Base-by-base conservation (phyloP, 2,888 invertebrate genomes). In the Cephus spinipes region DNA sequence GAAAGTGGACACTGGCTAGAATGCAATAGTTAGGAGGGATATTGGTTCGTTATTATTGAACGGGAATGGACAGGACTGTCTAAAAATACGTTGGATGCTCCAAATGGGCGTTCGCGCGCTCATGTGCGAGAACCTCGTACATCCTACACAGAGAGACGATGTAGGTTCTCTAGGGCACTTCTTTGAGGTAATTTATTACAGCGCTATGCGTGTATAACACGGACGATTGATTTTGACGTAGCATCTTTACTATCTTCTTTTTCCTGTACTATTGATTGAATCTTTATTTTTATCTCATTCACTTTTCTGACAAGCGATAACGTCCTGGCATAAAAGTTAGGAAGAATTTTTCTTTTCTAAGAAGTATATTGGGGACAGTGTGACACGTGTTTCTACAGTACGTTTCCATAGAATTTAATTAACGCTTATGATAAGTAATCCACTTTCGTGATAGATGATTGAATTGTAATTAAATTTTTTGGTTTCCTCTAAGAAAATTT, bases 41-140 rank as follows among this genome's bases (percentile, higher is more conserved):
- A 55, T 55, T 55, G 55, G 55, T 55, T 55, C 23, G 23, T 55
- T 55, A 55, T 55, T 36, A 75, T 69, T 34, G 69, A 71, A 76
- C 76, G 73, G 68, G 35, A 69, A 73, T 79, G 31, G 69, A 1
- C 30, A 12, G 69, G 55, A 30, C 68, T 83, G 81, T 87, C 87
- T 87, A 87, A 87, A 87, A 87, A 87, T 87, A 87, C 81, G 81
- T 83, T 79, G 80, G 77, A 82, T 86, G 89, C 86, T 90, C 88
- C 82, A 88, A 87, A 90, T 89, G 87, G 84, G 84, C 87, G 86
- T 80, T 85, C 87, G 84, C 85, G 87, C 87, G 87, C 83, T 89
- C 89, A 89, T 87, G 86, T 85, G 86, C 89, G 84, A 87, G 84
- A 83, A 84, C 85, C 85, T 85, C 85, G 81, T 73, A 76, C 79